Conservation (phyloP, 1,140 invertebrate genomes). For the Dryas iulia region DNA sequence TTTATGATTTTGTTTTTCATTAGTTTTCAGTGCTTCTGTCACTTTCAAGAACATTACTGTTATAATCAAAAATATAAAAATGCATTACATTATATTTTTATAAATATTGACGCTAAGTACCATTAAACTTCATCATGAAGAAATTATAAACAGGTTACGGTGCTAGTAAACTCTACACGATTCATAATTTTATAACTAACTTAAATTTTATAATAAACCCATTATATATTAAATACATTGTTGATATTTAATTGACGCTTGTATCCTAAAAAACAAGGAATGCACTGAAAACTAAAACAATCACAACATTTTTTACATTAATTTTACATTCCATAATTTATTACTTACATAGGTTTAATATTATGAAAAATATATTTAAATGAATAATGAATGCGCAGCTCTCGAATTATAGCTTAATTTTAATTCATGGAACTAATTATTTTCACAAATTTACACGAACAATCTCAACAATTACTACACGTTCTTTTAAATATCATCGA, state of each 20-base stretch:
- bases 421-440: background rate
- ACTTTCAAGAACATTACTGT: background rate
- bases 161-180: slow-evolving; percentile 20
- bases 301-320: slow-evolving; percentile 8
- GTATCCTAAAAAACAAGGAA: background rate
- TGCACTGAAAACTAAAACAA: slow-evolving; percentile 25
- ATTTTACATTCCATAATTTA: slow-evolving; percentile 24
- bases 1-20: slow-evolving; percentile 10
- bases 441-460: background rate
- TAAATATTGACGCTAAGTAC: background rate
- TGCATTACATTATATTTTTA: slow-evolving; percentile 5
- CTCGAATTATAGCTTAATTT: background rate
- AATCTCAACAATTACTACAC: background rate
- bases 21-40: slow-evolving; percentile 21
- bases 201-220: background rate
- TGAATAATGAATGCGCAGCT: background rate
- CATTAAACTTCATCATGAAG: background rate
- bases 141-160: slow-evolving; percentile 16
- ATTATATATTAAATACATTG: background rate
- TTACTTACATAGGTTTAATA: slow-evolving; percentile 17
- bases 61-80: background rate
- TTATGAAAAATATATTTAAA: background rate
- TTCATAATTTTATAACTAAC: slow-evolving; percentile 9
- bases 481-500: background rate
- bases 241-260: background rate